These are phyloP conservation scores for Blennius ocellaris DNA, from an alignment of 2,113 vertebrate genomes.

Conservation along the genomic window DNA sequence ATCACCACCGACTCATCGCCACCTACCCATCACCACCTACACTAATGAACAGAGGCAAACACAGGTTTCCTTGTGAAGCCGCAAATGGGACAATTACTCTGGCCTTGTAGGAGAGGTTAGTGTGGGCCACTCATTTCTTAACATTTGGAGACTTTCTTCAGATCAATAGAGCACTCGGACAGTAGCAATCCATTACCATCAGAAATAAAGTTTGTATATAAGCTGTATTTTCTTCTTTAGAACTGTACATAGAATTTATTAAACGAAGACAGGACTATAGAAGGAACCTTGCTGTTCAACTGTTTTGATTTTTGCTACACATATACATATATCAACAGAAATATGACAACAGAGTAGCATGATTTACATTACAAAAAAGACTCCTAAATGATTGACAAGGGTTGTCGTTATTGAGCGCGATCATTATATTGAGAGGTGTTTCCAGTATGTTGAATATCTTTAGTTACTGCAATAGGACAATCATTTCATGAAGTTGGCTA, in stretches of 20 bases:
- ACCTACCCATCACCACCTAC: slow-evolving; percentile 16
- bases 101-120: slow-evolving; percentile 6
- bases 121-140: slow-evolving; percentile 1
- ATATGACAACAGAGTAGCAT: too few relatives aligned
- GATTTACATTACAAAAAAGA: too few relatives aligned
- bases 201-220: neutral
- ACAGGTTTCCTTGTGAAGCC: neutral
- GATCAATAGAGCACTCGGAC: neutral
- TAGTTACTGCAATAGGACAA: too few relatives aligned
- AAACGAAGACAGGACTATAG: neutral
- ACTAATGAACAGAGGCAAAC: neutral
- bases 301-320: neutral
- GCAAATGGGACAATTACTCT: slow-evolving; percentile 12
- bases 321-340: too few relatives aligned
- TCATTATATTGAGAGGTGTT: too few relatives aligned
- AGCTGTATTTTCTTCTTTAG: neutral
- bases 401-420: too few relatives aligned
- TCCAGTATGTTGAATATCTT: too few relatives aligned
- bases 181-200: neutral
- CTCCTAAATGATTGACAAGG: too few relatives aligned
- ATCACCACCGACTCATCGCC: slow-evolving; percentile 21
- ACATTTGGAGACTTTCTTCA: neutral
- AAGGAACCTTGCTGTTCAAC: too few relatives aligned
- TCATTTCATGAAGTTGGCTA: too few relatives aligned
- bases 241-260: neutral